These are phyloP conservation scores for Uria lomvia DNA, from an alignment of 2,113 vertebrate genomes.

Conservation along the genomic window DNA sequence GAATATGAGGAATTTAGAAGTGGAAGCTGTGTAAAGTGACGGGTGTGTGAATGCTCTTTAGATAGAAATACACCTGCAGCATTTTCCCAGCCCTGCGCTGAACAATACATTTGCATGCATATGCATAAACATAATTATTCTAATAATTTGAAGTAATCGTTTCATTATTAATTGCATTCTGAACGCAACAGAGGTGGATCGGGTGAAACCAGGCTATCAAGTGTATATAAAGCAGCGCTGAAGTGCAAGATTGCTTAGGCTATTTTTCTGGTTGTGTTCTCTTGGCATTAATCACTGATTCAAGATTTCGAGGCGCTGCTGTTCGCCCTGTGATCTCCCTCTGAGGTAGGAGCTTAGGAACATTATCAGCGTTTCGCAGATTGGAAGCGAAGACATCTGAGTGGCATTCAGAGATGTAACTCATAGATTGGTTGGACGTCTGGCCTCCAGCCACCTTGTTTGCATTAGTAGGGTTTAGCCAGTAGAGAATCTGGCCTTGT, in stretches of 20 bases:
- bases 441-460: background rate
- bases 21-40: background rate
- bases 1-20: background rate
- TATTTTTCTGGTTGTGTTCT: background rate
- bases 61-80: background rate
- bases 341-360: background rate
- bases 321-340: background rate
- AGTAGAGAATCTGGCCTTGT: background rate
- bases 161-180: background rate
- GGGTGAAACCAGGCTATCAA: background rate
- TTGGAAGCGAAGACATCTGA: background rate
- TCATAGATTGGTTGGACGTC: background rate
- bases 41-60: background rate
- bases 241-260: background rate
- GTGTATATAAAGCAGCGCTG: background rate
- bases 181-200: background rate
- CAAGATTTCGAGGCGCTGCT: background rate
- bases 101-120: background rate
- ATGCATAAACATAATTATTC: background rate
- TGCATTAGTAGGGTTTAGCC: background rate
- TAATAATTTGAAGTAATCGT: background rate
- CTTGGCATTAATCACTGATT: background rate
- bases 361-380: background rate
- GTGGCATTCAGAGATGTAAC: background rate
- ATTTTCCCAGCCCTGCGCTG: background rate